Base-by-base conservation (phyloP, 2,888 invertebrate species). In the Poecilobothrus nobilitatus region DNA sequence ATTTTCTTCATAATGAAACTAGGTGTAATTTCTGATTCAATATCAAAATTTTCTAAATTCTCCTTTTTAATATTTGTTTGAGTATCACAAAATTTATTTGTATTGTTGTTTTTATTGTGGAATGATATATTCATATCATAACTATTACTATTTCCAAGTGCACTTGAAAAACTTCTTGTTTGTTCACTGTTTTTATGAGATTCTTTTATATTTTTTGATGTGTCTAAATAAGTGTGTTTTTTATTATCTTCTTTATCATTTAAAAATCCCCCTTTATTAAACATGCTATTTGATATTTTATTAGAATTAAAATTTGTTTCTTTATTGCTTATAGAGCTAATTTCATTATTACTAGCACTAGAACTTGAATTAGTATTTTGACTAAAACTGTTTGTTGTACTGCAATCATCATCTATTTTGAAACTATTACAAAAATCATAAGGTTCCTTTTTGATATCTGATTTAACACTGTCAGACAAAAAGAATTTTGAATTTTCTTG, bases 1-100 rank as follows among this genome's bases (percentile, higher is more conserved):
- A 67, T 66, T 67, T 82, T 83, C 68, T 81, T 82, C 80, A 81
- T 78, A 2, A 82, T 82, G 41, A 82, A 81, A 71, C 79, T 81
- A 0, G 82, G 80, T 21, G 79, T 78, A 21, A 82, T 76, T 73
- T 83, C 83, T 7, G 81, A 79, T 72, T 82, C 82, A 66, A 82
- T 82, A 71, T 79, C 82, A 71, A 80, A 81, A 71, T 79, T 76
- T 63, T 81, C 80, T 15, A 73, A 68, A 68, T 74, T 80, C 62
- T 81, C 80, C 70, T 80, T 79, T 68, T 81, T 75, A 62, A 70
- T 37, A 22, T 61, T 37, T 20, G 53, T 12, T 53, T 53, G 53
- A 53, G n/a, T 18, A 18, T 78, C 27, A 78, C 76, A 66, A 68
- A 73, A 41, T 44, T 73, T 69, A 53, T 69, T 73, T 12, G 66